Base-by-base conservation (phyloP, 2,113 vertebrate species). In the Gila orcuttii region DNA sequence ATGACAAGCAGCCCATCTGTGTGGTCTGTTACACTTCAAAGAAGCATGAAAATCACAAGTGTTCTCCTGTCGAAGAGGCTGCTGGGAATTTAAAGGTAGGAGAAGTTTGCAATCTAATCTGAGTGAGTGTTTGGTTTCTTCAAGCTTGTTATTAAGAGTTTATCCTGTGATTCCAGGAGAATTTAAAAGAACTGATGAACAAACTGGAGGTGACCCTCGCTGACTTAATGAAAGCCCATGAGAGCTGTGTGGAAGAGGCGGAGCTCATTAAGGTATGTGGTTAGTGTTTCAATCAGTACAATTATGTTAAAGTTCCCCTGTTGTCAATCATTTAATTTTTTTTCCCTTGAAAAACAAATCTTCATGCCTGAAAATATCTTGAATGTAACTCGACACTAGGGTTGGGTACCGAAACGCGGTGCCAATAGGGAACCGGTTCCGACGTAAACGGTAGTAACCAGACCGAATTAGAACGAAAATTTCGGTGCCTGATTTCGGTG, bases 11-110 rank as follows among this genome's bases (percentile, higher is more conserved):
- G 79, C 85, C 86, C 59, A 85, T 88, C 42, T 88, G 79, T 73
- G 80, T 87, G n/a, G 69, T 88, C 45, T 88, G 87, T 64, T 75
- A 88, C 75, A 88, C 73, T 3, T 88, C 86, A 42, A 87, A 83
- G 60, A 82, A 69, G 52, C 85, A 88, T 59, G 60, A 85, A 79
- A 64, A 79, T n/a, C 85, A 90, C 52, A 50, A 75, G 9, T 88
- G 87, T 13, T 79, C 78, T 76, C 83, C 87, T 31, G 73, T 87
- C n/a, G 59, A 75, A 3, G 79, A 90, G 75, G 84, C 86, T 39
- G 86, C 31, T 15, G 4, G 23, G 25, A 52, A 68, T 5, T 55
- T 89, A 66, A 79, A 87, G 88, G 80, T 87, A 17, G 23, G 23
- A 87, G 21, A 31, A 60, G n/a, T 23, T 42, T 45, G 23, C n/a